Evolutionary conservation across 2,888 invertebrate genomes (phyloP).

Genomic region (Drosophila maculinotata): DNA sequence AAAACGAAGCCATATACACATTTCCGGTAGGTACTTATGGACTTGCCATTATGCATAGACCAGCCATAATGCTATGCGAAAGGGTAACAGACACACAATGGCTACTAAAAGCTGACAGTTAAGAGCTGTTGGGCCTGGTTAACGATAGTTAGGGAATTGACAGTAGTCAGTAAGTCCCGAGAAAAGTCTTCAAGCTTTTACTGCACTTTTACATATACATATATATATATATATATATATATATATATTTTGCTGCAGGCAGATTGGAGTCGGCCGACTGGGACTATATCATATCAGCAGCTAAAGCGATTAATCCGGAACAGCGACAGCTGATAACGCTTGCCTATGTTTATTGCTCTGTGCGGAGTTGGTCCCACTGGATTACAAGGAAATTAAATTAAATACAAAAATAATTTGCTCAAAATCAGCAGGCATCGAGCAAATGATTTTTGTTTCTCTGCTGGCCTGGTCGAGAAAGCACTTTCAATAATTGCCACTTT

Average conservation of each 20-base stretch:
- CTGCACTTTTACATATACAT: conserved; percentile 24
- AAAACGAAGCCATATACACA: conserved; percentile 55
- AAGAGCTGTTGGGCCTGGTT: conserved; percentile 48
- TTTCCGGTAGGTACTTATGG: conserved; percentile 58
- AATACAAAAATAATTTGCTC: conserved; percentile 76
- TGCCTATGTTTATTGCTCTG: background rate
- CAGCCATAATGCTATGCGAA: conserved; percentile 67
- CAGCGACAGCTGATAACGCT: background rate
- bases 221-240: no score
- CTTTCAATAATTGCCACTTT: conserved; percentile 81
- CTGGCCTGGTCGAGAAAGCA: conserved; percentile 59
- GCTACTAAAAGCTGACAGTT: conserved; percentile 68
- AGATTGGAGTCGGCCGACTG: no score
- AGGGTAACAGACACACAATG: conserved; percentile 67
- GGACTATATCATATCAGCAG: background rate
- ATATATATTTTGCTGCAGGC: no score
- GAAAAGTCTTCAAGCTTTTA: conserved; percentile 31
- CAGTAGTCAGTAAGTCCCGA: conserved; percentile 20
- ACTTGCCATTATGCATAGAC: conserved; percentile 39
- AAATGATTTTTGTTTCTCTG: conserved; percentile 65
- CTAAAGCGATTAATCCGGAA: conserved; percentile 6
- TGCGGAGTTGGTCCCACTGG: conserved; percentile 28
- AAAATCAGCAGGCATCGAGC: conserved; percentile 65
- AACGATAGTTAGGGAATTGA: conserved; percentile 24
- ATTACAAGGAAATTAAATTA: conserved; percentile 70